phyloP scores from a whole-genome alignment of 2,888 invertebrate genomes.

The Aphodius granarius region DNA sequence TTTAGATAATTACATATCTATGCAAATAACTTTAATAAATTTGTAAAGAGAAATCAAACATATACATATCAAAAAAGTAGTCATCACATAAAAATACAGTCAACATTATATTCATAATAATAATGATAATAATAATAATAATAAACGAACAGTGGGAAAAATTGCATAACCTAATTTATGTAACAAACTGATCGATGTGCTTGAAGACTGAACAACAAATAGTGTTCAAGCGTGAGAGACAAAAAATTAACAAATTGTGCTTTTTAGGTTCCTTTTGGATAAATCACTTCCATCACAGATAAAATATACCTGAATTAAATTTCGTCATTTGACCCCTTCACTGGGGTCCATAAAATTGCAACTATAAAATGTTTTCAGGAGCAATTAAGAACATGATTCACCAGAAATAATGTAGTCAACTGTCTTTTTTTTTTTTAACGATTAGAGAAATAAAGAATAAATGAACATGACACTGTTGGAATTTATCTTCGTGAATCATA shows the following conservation, averaged over 20 bases:
- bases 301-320: slow-evolving; percentile 22
- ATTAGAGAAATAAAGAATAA: too few relatives aligned
- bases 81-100: neutral
- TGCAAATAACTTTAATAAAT: slow-evolving; percentile 25
- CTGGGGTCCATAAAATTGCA: neutral
- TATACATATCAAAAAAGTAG: slow-evolving; percentile 4
- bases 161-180: neutral
- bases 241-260: neutral
- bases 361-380: neutral
- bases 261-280: slow-evolving; percentile 10
- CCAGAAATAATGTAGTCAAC: neutral
- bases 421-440: too few relatives aligned
- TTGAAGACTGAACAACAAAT: neutral
- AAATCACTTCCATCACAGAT: slow-evolving; percentile 24
- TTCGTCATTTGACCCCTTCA: neutral
- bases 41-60: neutral
- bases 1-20: slow-evolving; percentile 18
- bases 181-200: neutral
- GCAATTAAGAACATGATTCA: neutral
- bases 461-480: too few relatives aligned
- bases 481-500: neutral
- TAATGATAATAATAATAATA: too few relatives aligned
- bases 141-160: neutral
- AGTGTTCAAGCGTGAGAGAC: neutral
- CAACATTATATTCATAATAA: neutral